Conservation (phyloP, 2,113 vertebrate genomes). For the Psephotus haematonotus region DNA sequence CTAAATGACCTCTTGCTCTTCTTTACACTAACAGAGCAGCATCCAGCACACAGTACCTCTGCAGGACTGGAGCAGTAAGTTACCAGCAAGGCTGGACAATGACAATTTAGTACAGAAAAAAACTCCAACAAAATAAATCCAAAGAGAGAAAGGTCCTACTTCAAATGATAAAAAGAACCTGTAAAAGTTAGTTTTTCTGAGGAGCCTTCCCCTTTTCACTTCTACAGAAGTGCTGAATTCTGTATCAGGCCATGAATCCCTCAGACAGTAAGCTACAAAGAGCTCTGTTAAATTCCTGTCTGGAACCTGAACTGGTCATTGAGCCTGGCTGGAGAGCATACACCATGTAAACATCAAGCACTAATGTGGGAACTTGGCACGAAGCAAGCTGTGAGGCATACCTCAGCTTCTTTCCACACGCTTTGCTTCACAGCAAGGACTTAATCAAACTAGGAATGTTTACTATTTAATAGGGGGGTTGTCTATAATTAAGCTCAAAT, state of each 20-base stretch:
- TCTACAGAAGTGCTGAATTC: neutral
- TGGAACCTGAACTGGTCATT: neutral
- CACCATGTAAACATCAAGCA: neutral
- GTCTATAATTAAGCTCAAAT: neutral
- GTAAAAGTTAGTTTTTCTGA: neutral
- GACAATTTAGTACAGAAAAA: neutral
- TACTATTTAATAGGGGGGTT: neutral
- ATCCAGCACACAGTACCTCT: neutral
- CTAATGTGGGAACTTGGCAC: neutral
- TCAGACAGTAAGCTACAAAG: neutral
- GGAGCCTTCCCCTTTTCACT: neutral
- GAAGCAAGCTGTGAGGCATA: neutral
- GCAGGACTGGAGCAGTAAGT: neutral
- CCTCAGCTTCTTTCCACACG: neutral
- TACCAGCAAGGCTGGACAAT: neutral
- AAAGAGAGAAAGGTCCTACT: neutral
- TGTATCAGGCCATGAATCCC: neutral
- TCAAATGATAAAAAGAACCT: neutral
- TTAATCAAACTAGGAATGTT: neutral
- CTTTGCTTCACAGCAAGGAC: neutral
- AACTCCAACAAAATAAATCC: neutral
- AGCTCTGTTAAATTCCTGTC: neutral
- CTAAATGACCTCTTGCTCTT: neutral
- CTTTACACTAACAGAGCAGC: neutral
- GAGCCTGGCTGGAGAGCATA: neutral